These are phyloP conservation scores for Troides oblongomaculatus DNA, from an alignment of 2,888 invertebrate genomes.

Conservation along the genomic window DNA sequence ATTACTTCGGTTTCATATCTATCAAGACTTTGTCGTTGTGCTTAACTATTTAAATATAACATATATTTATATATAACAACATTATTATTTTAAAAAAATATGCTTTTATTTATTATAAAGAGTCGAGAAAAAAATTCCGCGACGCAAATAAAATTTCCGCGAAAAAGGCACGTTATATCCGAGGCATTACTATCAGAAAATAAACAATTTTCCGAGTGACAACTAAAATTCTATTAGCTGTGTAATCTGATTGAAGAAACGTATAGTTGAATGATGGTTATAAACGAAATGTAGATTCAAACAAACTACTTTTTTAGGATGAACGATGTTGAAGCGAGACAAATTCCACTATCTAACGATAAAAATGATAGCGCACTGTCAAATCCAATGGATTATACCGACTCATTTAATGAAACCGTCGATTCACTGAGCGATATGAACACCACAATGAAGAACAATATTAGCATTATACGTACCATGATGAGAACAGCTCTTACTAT, in stretches of 20 bases:
- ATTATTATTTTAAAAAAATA: background rate
- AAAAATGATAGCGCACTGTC: background rate
- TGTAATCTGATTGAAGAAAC: too few relatives aligned
- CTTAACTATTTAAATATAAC: background rate
- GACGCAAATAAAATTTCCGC: too few relatives aligned
- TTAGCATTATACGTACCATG: conserved; percentile 55
- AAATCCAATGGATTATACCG: conserved; percentile 20
- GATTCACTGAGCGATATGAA: conserved; percentile 32
- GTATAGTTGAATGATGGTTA: too few relatives aligned
- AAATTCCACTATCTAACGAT: conserved; percentile 26
- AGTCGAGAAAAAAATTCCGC: too few relatives aligned
- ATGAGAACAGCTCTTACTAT: conserved; percentile 52
- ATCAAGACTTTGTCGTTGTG: background rate
- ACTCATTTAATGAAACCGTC: conserved; percentile 28
- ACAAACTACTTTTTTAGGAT: conserved; percentile 54
- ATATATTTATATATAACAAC: too few relatives aligned
- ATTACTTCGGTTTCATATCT: background rate
- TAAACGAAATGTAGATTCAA: background rate
- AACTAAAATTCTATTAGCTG: too few relatives aligned
- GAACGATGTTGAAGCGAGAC: conserved; percentile 57
- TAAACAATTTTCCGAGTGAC: too few relatives aligned
- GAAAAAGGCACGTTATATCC: too few relatives aligned
- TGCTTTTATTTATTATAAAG: background rate
- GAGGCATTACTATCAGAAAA: too few relatives aligned
- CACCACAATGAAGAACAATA: conserved; percentile 39